These are phyloP conservation scores for Brotula barbata DNA, from an alignment of 2,797 vertebrate genomes.

Conservation along the genomic window DNA sequence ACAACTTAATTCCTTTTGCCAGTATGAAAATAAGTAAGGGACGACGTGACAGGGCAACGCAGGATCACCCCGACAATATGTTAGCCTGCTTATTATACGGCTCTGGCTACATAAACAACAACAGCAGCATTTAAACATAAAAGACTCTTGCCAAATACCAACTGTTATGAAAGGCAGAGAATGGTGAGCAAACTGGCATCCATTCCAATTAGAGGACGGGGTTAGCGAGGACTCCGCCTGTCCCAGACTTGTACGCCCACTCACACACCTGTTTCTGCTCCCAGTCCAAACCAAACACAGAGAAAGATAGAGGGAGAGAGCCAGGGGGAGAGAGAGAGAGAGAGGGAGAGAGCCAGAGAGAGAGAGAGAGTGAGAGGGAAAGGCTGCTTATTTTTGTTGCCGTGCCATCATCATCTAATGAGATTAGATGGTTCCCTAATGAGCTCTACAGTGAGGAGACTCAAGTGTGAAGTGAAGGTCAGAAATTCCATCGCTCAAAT, in stretches of 20 bases:
- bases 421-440: slow-evolving; percentile 79
- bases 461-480: slow-evolving; percentile 79
- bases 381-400: slow-evolving; percentile 63
- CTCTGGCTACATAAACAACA: too few relatives aligned
- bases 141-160: slow-evolving; percentile 69
- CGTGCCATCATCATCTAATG: slow-evolving; percentile 74
- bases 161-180: slow-evolving; percentile 70
- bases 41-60: too few relatives aligned
- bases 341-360: slow-evolving; percentile 12
- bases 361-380: slow-evolving; percentile 25
- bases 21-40: slow-evolving; percentile 45
- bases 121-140: slow-evolving; percentile 66
- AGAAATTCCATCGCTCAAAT: slow-evolving; percentile 73
- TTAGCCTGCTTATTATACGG: too few relatives aligned
- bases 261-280: slow-evolving; percentile 74
- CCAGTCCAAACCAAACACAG: slow-evolving; percentile 46
- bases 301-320: neutral
- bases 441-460: slow-evolving; percentile 72
- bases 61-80: too few relatives aligned
- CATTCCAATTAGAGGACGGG: slow-evolving; percentile 70
- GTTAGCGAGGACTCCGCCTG: slow-evolving; percentile 63
- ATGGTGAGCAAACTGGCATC: slow-evolving; percentile 62
- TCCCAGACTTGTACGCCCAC: slow-evolving; percentile 59
- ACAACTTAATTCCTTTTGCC: slow-evolving; percentile 46
- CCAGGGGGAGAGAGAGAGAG: slow-evolving; percentile 14